These are phyloP conservation scores for Cephus cinctus DNA, from an alignment of 1,140 invertebrate species.

Conservation along the genomic window DNA sequence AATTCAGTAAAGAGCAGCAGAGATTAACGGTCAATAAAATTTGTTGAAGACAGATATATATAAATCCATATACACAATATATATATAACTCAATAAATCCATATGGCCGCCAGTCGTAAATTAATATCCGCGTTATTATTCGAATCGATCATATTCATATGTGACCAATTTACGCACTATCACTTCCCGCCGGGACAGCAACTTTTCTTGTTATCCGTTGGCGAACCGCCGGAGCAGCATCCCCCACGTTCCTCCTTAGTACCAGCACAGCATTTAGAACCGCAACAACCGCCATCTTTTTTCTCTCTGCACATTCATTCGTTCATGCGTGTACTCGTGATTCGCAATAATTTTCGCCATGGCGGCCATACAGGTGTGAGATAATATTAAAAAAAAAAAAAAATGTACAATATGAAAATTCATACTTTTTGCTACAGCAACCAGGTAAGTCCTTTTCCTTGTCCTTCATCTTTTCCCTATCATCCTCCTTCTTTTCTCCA, in stretches of 20 bases:
- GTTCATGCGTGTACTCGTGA: slow-evolving; percentile 1
- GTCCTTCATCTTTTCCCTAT: slow-evolving; percentile 16
- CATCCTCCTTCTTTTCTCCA: slow-evolving; percentile 24
- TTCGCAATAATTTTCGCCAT: not conserved
- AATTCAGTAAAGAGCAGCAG: not conserved
- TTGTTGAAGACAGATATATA: too few species aligned
- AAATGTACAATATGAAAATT: not conserved
- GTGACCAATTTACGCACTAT: slow-evolving; percentile 5
- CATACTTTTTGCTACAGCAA: slow-evolving; percentile 35
- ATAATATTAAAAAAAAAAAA: not conserved
- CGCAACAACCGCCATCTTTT: slow-evolving; percentile 31
- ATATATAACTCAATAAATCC: not conserved
- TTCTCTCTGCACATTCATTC: slow-evolving; percentile 30
- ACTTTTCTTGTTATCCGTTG: slow-evolving; percentile 19
- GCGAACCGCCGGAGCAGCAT: slow-evolving; percentile 22
- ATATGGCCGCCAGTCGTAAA: not conserved
- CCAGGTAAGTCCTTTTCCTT: slow-evolving; percentile 22
- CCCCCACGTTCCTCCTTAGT: slow-evolving; percentile 23
- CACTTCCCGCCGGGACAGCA: slow-evolving; percentile 25
- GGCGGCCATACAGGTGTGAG: slow-evolving; percentile 28
- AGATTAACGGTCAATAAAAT: not conserved
- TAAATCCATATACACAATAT: not conserved
- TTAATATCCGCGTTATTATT: too few species aligned
- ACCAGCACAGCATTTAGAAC: slow-evolving; percentile 32
- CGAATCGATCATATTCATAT: too few species aligned